phyloP scores from a whole-genome alignment of 92 coral and sea anemone genomes.

The Parazoanthus atlanticus region DNA sequence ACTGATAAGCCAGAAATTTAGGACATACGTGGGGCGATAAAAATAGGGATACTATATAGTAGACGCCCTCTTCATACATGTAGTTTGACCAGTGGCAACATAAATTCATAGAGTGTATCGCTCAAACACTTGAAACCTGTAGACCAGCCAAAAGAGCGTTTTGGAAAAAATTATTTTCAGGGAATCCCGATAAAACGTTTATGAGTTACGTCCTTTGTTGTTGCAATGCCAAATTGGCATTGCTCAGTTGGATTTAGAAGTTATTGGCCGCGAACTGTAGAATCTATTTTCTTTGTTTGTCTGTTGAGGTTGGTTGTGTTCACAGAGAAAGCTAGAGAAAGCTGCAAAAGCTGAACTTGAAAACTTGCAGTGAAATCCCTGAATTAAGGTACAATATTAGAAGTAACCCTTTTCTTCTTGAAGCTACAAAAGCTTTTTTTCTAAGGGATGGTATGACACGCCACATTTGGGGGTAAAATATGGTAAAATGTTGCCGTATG shows the following conservation, averaged over 20 bases:
- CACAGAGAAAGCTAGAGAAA: background rate
- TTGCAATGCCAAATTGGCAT: background rate
- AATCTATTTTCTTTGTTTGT: background rate
- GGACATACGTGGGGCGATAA: no score
- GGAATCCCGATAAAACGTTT: background rate
- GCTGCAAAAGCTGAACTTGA: background rate
- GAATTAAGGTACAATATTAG: background rate
- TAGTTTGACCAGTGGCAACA: no score
- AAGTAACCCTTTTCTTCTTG: background rate
- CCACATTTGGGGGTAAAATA: background rate
- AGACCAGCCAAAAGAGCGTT: background rate
- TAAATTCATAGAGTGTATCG: no score
- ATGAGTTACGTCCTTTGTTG: background rate
- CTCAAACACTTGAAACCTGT: background rate
- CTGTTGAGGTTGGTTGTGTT: background rate
- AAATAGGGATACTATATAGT: no score
- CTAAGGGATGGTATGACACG: background rate
- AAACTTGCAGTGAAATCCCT: no score
- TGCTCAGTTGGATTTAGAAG: background rate
- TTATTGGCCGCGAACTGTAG: background rate
- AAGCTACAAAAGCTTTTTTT: background rate
- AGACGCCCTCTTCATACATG: no score
- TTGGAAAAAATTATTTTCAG: background rate
- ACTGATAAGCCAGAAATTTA: no score
- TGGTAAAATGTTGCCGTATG: background rate